Evolutionary conservation across 1,140 invertebrate genomes (phyloP), one percentile per base, ranked within the genome.

Genomic region (Cydia pomonella): DNA sequence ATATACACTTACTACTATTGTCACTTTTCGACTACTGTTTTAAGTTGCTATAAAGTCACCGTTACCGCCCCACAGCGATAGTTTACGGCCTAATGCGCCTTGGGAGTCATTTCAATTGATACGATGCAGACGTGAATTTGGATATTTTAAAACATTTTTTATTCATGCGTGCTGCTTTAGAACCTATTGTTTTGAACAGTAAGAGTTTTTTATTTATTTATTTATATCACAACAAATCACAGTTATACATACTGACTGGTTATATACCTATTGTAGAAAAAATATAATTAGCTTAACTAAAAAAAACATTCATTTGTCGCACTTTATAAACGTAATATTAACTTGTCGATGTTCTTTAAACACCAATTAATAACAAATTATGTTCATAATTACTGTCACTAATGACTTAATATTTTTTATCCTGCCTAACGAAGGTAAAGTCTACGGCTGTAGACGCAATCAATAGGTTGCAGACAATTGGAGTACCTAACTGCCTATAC

Each of bases 1-100:
- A 69, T 69, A 89, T 81, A 82, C 80, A 74, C 66, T 73, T 59
- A 73, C 75, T 77, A 82, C 79, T 83, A 83, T 84, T 83, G 79
- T 73, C 71, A 66, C 75, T 73, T 50, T 69, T 69, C 64, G 16
- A 69, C 64, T 69, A 69, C 64, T 25, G 72, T 53, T 73, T 73
- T 53, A 73, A 73, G 33, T 73, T 29, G 72, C 29, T 33, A 69
- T 69, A 69, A 69, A 69, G 29, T 38, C 29, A 18, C 64, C 29
- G 64, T 41, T 69, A 69, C 27, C 64, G 64, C 64, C 29, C 27
- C 29, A 41, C 64, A 10, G 64, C 29, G 64, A 69, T 69, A 69
- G 64, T 69, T 69, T 18, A 41, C 16, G 64, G 64, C 64, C 29
- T 7, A 69, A 38, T 69, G 27, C 23, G 64, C 64, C 29, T 69